phyloP scores from a whole-genome alignment of 2,113 vertebrate species.

The Pan paniscus region DNA sequence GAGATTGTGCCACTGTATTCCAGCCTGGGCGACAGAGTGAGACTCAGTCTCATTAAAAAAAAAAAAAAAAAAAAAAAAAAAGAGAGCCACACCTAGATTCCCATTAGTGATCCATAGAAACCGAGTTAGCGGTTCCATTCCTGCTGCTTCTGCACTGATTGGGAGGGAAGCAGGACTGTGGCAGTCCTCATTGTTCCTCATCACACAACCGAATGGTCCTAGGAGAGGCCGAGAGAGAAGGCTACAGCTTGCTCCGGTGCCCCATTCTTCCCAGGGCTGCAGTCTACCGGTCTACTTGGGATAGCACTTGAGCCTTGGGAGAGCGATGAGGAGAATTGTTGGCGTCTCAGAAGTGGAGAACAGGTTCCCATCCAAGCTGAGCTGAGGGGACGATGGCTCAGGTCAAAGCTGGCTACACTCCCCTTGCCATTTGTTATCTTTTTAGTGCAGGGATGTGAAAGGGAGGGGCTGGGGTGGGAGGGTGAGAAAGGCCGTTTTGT shows the following conservation, averaged over 20 bases:
- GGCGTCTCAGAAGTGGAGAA: background rate
- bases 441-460: background rate
- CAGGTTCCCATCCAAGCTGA: background rate
- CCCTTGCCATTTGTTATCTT: background rate
- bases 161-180: rapidly evolving
- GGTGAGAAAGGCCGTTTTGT: no score
- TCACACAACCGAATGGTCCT: background rate
- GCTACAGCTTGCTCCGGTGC: background rate
- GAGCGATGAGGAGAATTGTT: background rate
- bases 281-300: background rate
- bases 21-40: no score
- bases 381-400: background rate
- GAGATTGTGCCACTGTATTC: no score
- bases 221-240: background rate
- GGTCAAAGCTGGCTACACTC: rapidly evolving
- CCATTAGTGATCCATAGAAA: rapidly evolving
- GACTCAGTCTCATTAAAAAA: background rate
- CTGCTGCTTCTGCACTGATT: background rate
- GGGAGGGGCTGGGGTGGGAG: background rate
- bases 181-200: background rate
- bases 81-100: background rate
- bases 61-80: background rate
- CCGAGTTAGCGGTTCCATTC: rapidly evolving
- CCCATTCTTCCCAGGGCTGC: background rate
- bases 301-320: background rate